Conservation (phyloP, 1,140 invertebrate genomes). For the Carposina sasakii region DNA sequence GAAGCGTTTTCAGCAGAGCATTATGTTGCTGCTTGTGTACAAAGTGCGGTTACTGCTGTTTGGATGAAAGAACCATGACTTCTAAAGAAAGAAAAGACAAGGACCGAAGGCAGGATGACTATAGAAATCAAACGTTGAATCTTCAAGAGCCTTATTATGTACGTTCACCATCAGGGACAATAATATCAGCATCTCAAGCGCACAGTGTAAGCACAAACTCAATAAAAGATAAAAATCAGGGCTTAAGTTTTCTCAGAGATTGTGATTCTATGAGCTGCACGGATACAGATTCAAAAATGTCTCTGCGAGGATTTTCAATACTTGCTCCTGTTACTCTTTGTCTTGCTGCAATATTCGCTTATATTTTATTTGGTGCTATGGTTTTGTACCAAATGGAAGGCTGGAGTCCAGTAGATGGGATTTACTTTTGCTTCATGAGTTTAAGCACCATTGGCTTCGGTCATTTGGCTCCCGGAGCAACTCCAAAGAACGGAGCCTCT, state of each 20-base stretch:
- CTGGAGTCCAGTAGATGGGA: constrained; percentile 91
- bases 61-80: constrained; percentile 85
- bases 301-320: constrained; percentile 82
- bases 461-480: constrained; percentile 88
- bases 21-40: constrained; percentile 88
- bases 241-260: constrained; percentile 66
- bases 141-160: constrained; percentile 88
- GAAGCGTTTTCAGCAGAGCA: constrained; percentile 88
- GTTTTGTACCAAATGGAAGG: constrained; percentile 89
- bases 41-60: constrained; percentile 89
- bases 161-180: constrained; percentile 77
- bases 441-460: constrained; percentile 94
- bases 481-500: constrained; percentile 73
- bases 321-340: constrained; percentile 84
- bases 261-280: constrained; percentile 81
- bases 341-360: constrained; percentile 85
- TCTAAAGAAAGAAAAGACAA: constrained; percentile 85
- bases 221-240: constrained; percentile 71
- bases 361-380: constrained; percentile 90
- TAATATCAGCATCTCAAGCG: constrained; percentile 69
- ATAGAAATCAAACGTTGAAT: constrained; percentile 78
- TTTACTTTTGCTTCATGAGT: constrained; percentile 96
- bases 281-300: constrained; percentile 81
- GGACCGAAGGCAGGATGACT: constrained; percentile 82
- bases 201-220: constrained; percentile 73